Evolutionary conservation across 1,140 invertebrate genomes (phyloP).

Genomic region (Hylaeus volcanicus): DNA sequence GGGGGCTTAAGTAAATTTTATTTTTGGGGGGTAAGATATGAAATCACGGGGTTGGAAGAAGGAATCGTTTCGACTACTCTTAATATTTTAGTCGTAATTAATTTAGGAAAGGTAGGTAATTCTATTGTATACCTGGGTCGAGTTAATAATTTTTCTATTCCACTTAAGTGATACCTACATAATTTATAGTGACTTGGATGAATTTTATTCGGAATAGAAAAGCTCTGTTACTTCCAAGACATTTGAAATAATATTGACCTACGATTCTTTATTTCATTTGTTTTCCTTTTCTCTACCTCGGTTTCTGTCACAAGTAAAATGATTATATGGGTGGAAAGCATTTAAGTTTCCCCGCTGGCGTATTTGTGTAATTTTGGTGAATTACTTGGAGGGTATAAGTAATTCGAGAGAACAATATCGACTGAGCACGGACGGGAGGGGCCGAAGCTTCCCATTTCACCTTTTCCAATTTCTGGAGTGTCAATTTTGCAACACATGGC

Average conservation of each 20-base stretch:
- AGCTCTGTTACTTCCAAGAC: background rate
- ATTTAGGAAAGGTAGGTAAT: too few species aligned
- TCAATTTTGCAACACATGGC: constrained; percentile 54
- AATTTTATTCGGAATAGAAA: too few species aligned
- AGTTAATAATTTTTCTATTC: too few species aligned
- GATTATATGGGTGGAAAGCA: background rate
- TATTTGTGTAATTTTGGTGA: constrained; percentile 41
- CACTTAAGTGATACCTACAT: too few species aligned
- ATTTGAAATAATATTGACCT: background rate
- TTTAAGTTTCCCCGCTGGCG: background rate
- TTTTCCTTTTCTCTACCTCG: background rate
- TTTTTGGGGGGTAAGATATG: too few species aligned
- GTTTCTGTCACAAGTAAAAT: background rate
- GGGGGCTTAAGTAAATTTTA: too few species aligned
- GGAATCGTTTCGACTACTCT: too few species aligned
- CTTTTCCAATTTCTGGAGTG: constrained; percentile 50
- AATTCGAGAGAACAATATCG: constrained; percentile 46
- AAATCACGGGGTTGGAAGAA: too few species aligned
- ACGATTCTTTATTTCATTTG: too few species aligned
- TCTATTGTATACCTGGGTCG: too few species aligned
- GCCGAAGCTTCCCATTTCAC: constrained; percentile 38
- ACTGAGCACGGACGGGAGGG: constrained; percentile 13
- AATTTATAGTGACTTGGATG: too few species aligned
- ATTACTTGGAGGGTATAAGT: constrained; percentile 30
- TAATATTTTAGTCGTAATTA: too few species aligned